phyloP scores from a whole-genome alignment of 2,113 vertebrate genomes.

The Corythoichthys haematopterus region DNA sequence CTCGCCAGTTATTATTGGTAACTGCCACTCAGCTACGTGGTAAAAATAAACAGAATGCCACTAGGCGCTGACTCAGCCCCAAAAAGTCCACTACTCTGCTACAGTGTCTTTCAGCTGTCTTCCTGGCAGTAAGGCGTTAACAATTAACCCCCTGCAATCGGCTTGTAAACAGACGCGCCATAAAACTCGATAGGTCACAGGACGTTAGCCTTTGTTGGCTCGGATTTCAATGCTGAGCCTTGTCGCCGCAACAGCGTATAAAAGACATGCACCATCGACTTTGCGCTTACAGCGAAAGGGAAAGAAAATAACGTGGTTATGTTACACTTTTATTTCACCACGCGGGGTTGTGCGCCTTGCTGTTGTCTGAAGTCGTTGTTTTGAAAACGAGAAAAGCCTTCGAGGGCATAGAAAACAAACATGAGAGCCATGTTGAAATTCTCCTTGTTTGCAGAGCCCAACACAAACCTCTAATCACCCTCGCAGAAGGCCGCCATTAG shows the following conservation, averaged over 20 bases:
- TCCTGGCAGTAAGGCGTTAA: conserved; percentile 54
- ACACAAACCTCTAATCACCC: conserved; percentile 6
- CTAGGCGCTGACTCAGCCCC: background rate
- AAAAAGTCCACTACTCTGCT: background rate
- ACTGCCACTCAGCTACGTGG: background rate
- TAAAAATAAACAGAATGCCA: background rate
- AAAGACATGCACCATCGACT: conserved; percentile 46
- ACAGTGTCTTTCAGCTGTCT: conserved; percentile 18
- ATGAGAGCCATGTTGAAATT: conserved; percentile 1
- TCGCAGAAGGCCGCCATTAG: background rate
- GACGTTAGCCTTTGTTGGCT: conserved; percentile 58
- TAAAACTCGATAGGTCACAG: conserved; percentile 61
- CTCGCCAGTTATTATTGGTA: background rate
- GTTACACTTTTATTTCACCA: conserved; percentile 53
- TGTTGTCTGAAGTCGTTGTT: background rate
- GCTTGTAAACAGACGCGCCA: conserved; percentile 62
- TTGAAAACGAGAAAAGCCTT: background rate
- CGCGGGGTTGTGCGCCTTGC: background rate
- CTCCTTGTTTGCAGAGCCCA: conserved; percentile 3
- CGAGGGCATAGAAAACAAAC: background rate
- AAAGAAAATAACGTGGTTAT: conserved; percentile 49
- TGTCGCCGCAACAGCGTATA: conserved; percentile 27
- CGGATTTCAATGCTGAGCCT: conserved; percentile 32
- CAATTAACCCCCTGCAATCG: conserved; percentile 59
- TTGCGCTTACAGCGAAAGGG: conserved; percentile 18